These are phyloP conservation scores for Huso huso DNA, from an alignment of 2,797 vertebrate genomes.

Conservation along the genomic window DNA sequence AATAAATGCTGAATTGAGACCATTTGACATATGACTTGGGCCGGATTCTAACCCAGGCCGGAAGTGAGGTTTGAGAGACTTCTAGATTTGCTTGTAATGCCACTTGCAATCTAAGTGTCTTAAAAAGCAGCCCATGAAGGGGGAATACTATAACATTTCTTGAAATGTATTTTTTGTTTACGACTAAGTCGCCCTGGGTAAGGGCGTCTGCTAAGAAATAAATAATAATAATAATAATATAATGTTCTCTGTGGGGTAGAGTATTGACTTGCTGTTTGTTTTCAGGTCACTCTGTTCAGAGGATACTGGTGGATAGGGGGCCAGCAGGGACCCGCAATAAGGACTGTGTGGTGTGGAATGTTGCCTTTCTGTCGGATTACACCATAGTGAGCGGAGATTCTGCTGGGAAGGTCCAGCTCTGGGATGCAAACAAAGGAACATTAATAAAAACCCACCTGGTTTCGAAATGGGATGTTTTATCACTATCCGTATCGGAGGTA, in stretches of 20 bases:
- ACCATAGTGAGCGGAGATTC: slow-evolving; percentile 79
- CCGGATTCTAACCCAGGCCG: too few species aligned
- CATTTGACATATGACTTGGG: too few species aligned
- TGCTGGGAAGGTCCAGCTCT: slow-evolving; percentile 81
- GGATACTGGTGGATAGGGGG: slow-evolving; percentile 69
- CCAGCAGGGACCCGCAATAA: slow-evolving; percentile 33
- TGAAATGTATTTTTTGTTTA: too few species aligned
- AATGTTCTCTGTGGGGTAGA: not conserved
- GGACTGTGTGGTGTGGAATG: slow-evolving; percentile 78
- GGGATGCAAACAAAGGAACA: slow-evolving; percentile 74
- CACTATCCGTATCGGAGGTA: slow-evolving; percentile 70
- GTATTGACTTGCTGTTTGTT: not conserved
- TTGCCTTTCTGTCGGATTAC: slow-evolving; percentile 66
- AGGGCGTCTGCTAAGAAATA: too few species aligned
- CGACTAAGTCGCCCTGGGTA: too few species aligned
- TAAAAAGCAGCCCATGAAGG: too few species aligned
- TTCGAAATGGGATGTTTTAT: slow-evolving; percentile 68
- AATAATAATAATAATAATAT: too few species aligned
- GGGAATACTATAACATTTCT: too few species aligned
- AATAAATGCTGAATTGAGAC: too few species aligned
- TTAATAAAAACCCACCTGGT: slow-evolving; percentile 65
- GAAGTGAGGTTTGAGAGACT: too few species aligned
- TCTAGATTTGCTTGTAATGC: too few species aligned
- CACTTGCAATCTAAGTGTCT: too few species aligned
- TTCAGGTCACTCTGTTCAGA: slow-evolving; percentile 62